Evolutionary conservation across 2,888 invertebrate genomes (phyloP).

Genomic region (Fragum whitleyi): DNA sequence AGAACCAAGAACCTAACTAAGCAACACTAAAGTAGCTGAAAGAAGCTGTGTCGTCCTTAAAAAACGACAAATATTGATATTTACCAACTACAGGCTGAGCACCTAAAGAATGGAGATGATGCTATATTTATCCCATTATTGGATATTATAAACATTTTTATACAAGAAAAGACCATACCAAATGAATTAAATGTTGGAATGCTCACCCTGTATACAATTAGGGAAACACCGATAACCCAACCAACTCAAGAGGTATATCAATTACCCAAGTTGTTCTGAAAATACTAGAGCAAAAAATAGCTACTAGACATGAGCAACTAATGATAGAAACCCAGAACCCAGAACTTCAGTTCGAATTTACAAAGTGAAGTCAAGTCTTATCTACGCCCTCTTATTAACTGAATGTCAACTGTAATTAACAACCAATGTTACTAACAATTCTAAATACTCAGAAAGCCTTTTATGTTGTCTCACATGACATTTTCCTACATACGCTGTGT

Average conservation of each 20-base stretch:
- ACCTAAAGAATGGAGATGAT: neutral
- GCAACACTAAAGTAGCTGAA: neutral
- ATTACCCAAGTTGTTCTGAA: neutral
- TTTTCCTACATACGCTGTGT: too few relatives aligned
- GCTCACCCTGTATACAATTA: too few relatives aligned
- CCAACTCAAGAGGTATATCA: neutral
- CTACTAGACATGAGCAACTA: neutral
- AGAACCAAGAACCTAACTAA: neutral
- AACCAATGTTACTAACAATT: neutral
- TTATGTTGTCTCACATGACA: too few relatives aligned
- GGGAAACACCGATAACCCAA: conserved; percentile 1
- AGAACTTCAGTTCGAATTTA: neutral
- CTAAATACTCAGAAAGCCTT: conserved; percentile 30
- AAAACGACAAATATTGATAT: neutral
- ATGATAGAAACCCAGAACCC: neutral
- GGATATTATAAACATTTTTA: too few relatives aligned
- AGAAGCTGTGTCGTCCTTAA: neutral
- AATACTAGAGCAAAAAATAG: neutral
- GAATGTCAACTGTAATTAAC: too few relatives aligned
- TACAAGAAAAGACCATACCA: too few relatives aligned
- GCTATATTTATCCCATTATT: too few relatives aligned
- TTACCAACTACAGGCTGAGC: neutral
- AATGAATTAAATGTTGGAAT: too few relatives aligned
- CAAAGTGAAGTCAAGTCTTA: neutral
- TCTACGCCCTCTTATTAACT: too few relatives aligned